Conservation (phyloP, 2,797 vertebrate species). For the Cephalopachus bancanus region DNA sequence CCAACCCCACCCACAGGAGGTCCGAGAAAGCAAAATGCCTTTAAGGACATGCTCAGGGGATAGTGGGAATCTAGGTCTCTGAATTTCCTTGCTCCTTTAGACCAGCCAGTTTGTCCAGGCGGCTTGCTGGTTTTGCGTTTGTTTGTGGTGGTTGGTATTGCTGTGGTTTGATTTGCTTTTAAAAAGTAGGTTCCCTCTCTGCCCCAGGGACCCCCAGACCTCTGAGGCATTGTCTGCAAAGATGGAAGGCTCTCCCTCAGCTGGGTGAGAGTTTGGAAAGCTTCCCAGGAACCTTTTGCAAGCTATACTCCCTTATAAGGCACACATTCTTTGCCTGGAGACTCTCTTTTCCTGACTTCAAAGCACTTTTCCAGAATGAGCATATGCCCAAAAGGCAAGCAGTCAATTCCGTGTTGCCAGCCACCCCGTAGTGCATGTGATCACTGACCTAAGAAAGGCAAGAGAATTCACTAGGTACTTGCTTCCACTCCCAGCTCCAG, state of each 20-base stretch:
- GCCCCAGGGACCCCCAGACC: background rate
- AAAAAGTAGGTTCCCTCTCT: constrained; percentile 32
- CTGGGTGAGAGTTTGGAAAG: background rate
- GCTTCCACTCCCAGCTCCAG: background rate
- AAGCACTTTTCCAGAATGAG: constrained; percentile 1
- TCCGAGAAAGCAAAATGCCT: constrained; percentile 26
- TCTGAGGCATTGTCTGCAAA: background rate
- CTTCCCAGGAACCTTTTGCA: background rate
- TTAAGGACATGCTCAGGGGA: background rate
- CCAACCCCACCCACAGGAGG: background rate
- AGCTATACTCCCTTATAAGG: constrained; percentile 49
- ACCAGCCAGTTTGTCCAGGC: background rate
- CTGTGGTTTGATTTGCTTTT: constrained; percentile 9
- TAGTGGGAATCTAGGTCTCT: background rate
- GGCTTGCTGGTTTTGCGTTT: constrained; percentile 4
- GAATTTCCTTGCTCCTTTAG: constrained; percentile 6
- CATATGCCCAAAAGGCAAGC: background rate
- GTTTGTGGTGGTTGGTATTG: background rate
- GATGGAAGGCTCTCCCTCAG: background rate
- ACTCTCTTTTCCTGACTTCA: constrained; percentile 12
- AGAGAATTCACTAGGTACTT: constrained; percentile 26
- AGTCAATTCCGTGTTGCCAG: background rate
- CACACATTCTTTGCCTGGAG: accelerated
- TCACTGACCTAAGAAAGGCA: background rate
- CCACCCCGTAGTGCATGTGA: background rate